phyloP scores from a whole-genome alignment of 2,888 invertebrate species.

The Lysandra coridon region DNA sequence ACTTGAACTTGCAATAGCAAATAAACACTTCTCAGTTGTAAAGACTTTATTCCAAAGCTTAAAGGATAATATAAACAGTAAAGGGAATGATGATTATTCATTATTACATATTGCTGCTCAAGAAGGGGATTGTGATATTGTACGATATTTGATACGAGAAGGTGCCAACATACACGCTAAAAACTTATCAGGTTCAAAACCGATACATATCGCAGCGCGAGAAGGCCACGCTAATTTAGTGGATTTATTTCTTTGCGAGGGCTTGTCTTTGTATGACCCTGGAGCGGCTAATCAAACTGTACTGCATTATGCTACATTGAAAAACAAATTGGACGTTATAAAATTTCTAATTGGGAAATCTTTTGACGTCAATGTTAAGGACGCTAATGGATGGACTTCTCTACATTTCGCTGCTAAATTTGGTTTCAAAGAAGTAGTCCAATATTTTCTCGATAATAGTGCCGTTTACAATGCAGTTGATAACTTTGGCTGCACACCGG shows the following conservation, averaged over 20 bases:
- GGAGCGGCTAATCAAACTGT: conserved; percentile 20
- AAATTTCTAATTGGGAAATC: background rate
- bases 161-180: conserved; percentile 26
- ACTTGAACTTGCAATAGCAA: conserved; percentile 14
- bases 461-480: conserved; percentile 16
- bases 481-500: background rate
- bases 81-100: conserved; percentile 28
- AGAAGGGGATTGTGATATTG: conserved; percentile 16
- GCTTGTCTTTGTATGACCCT: conserved; percentile 17
- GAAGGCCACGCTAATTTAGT: conserved; percentile 26
- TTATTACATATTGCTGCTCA: conserved; percentile 28
- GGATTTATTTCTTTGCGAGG: conserved; percentile 19
- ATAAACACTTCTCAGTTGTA: conserved; percentile 3
- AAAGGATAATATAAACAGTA: background rate
- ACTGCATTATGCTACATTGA: conserved; percentile 26
- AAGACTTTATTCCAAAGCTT: background rate
- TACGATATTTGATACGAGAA: conserved; percentile 11
- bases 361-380: background rate
- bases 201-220: conserved; percentile 28
- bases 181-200: conserved; percentile 28
- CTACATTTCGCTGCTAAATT: conserved; percentile 2
- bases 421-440: background rate
- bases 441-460: conserved; percentile 1
- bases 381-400: conserved; percentile 12
- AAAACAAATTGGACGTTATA: background rate